These are phyloP conservation scores for Syngnathus scovelli DNA, from an alignment of 2,113 vertebrate species.

Conservation along the genomic window DNA sequence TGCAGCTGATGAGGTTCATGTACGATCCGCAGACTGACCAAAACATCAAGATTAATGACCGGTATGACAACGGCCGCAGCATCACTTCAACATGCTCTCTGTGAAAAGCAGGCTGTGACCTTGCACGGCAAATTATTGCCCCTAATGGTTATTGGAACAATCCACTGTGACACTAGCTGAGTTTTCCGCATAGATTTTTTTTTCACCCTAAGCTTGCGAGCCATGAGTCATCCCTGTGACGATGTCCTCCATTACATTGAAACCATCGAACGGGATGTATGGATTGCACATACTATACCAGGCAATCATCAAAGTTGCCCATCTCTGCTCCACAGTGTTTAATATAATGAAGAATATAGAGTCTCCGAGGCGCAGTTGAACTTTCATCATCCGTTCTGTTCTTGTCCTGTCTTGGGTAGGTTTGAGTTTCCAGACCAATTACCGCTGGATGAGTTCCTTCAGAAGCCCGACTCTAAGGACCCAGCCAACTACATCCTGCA, in stretches of 20 bases:
- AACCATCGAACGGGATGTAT: background rate
- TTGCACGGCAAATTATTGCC: background rate
- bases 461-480: conserved; percentile 96
- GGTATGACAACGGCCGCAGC: conserved; percentile 62
- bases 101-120: no score
- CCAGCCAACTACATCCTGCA: conserved; percentile 98
- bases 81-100: no score
- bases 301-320: background rate
- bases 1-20: conserved; percentile 99
- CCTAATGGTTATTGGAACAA: conserved; percentile 27
- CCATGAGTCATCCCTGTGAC: background rate
- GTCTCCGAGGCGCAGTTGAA: background rate
- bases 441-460: conserved; percentile 96
- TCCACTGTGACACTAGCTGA: background rate
- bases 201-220: background rate
- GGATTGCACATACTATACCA: background rate
- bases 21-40: conserved; percentile 99
- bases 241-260: background rate
- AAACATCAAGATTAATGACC: conserved; percentile 99
- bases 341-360: background rate
- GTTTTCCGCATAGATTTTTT: background rate
- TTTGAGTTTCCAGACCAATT: conserved; percentile 98
- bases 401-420: conserved; percentile 56
- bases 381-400: background rate
- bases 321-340: background rate